These are phyloP conservation scores for Loxodonta africana DNA, from an alignment of 2,113 vertebrate species.

Conservation along the genomic window DNA sequence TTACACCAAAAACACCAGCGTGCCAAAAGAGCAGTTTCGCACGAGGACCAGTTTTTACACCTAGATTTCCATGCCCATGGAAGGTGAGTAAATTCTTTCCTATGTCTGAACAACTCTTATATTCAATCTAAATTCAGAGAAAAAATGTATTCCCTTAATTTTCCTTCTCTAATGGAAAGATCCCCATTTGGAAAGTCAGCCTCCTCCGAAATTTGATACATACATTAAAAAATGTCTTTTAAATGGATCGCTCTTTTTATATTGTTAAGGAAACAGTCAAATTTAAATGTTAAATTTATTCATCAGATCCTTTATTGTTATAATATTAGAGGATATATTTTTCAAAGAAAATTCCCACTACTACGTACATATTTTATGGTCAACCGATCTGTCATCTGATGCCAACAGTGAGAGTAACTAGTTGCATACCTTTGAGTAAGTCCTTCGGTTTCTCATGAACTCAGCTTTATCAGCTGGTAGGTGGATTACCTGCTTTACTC, in stretches of 20 bases:
- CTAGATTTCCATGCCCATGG: conserved; percentile 97
- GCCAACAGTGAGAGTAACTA: not conserved
- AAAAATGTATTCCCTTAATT: not conserved
- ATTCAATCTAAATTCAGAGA: conserved; percentile 11
- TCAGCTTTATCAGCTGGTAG: conserved; percentile 23
- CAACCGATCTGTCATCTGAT: not conserved
- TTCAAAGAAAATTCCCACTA: not conserved
- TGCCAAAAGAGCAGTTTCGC: conserved; percentile 95
- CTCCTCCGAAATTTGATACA: conserved; percentile 40
- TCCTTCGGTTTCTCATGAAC: conserved; percentile 58
- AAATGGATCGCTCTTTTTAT: conserved; percentile 25
- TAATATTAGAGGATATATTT: not conserved
- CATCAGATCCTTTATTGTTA: not conserved
- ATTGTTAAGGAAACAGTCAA: conserved; percentile 27
- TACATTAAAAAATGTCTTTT: not conserved
- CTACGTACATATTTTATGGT: conserved; percentile 27
- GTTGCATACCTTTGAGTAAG: conserved; percentile 4
- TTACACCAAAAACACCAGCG: conserved; percentile 98
- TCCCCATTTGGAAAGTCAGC: conserved; percentile 50
- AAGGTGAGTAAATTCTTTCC: conserved; percentile 91
- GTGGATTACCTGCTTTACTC: conserved; percentile 7
- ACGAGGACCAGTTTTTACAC: conserved; percentile 93
- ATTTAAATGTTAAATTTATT: conserved; percentile 52
- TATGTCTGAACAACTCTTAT: not conserved
- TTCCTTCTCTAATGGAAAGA: conserved; percentile 19